Base-by-base conservation (phyloP, 2,797 vertebrate species). In the Girardinus metallicus region DNA sequence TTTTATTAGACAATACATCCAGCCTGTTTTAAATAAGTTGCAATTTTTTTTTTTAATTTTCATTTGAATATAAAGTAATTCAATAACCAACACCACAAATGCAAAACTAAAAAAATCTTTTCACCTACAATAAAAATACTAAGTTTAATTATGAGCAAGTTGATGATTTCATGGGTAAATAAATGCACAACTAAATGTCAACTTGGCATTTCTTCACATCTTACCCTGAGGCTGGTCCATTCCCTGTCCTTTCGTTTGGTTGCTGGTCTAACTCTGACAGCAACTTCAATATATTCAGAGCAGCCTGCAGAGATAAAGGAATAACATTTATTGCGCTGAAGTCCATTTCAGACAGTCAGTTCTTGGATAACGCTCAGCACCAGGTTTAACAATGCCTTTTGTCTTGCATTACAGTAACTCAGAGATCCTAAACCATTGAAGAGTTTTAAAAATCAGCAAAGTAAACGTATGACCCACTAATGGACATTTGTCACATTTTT, bases 181-280 rank as follows among this genome's bases (percentile, higher is more conserved):
- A 47, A 29, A 11, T 57, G 74, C 73, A 16, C 15, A 64, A 39
- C 1, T 26, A 39, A 49, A 66, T 66, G 21, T 57, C 4, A 43
- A 12, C 4, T 41, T 8, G 62, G 16, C 3, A 11, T 41, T 29
- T 46, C 64, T 11, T 80, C 23, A n/a, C 13, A 74, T 39, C 88
- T 92, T 94, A 99, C 98, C 98, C 96, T 94, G 97, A 97, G 93
- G 97, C 95, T 94, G 98, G 97, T 97, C 98, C 98, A 80, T 99
- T 99, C 95, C 97, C 97, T 87, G 97, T 97, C 89, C 97, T 96
- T 94, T 99, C 99, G 88, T 95, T 96, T 86, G 90, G 93, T 92
- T 98, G 97, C 96, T 98, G 99, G 96, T 99, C 98, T 94, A 98
- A 93, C 94, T 99, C 99, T 78, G 98, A 97, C 91, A 99, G 97